phyloP scores from a whole-genome alignment of 2,888 invertebrate genomes.

The Ametastegia equiseti region DNA sequence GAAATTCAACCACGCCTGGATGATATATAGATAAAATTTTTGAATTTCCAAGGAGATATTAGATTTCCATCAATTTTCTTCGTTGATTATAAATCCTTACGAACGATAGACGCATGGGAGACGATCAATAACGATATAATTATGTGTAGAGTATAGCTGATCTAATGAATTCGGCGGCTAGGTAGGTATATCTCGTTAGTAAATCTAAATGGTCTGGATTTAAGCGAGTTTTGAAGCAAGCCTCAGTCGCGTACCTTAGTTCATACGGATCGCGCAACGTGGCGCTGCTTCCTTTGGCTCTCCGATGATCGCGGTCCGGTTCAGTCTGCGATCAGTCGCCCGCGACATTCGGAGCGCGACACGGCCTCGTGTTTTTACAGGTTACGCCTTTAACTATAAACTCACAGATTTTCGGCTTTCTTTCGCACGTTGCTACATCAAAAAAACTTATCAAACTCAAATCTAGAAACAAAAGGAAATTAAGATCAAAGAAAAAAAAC shows the following conservation, averaged over 20 bases:
- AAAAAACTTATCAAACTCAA: not conserved
- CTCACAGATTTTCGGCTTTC: slow-evolving; percentile 45
- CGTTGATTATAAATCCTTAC: no score
- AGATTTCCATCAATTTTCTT: no score
- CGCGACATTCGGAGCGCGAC: slow-evolving; percentile 75
- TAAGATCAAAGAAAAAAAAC: not conserved
- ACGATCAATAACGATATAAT: not conserved
- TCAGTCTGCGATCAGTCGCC: slow-evolving; percentile 73
- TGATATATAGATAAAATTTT: no score
- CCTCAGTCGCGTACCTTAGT: slow-evolving; percentile 26
- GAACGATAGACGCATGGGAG: no score
- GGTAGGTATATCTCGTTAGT: not conserved
- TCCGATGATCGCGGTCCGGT: slow-evolving; percentile 49
- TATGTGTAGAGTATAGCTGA: not conserved
- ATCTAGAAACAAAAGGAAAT: not conserved
- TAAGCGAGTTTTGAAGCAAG: slow-evolving; percentile 4
- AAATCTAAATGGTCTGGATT: slow-evolving; percentile 14
- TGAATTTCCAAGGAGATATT: no score
- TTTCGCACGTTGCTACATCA: not conserved
- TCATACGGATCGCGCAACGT: not conserved
- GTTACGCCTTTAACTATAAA: not conserved
- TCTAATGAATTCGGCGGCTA: not conserved
- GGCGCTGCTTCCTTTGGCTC: slow-evolving; percentile 35
- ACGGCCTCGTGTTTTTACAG: slow-evolving; percentile 62
- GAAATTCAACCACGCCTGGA: no score